Percentiles rank a stretch among this genome's conserved stretches.
Conservation (phyloP, 2,113 vertebrate species). For the Furnarius figulus region DNA sequence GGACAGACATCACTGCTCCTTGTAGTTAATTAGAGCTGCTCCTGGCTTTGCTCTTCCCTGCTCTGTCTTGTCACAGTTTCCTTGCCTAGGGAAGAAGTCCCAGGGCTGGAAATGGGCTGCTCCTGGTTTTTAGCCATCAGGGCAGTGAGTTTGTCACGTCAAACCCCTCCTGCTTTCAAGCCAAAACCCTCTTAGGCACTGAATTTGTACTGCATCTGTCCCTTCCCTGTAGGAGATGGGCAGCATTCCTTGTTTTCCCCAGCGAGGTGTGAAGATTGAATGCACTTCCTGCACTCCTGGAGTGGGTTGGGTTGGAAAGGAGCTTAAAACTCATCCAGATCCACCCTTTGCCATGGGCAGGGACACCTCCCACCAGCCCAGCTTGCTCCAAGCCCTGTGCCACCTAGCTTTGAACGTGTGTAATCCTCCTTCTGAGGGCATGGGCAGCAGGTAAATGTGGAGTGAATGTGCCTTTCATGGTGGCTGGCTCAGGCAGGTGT, state of each 20-base stretch:
- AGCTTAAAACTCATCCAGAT: not conserved
- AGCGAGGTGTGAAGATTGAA: not conserved
- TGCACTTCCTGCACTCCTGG: not conserved
- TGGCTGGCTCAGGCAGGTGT: not conserved
- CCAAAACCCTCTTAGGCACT: not conserved
- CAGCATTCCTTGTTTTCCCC: not conserved
- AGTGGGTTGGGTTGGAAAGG: not conserved
- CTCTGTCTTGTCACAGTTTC: not conserved
- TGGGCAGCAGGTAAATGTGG: accelerated
- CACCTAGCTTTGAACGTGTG: not conserved
- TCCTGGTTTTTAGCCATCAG: not conserved
- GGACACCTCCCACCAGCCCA: not conserved
- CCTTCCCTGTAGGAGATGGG: not conserved
- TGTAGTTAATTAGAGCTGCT: not conserved
- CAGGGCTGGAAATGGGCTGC: not conserved
- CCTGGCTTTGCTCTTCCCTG: not conserved
- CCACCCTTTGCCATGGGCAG: not conserved
- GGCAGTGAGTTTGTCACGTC: not conserved
- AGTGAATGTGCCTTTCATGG: accelerated
- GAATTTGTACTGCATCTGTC: accelerated
- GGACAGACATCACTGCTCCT: accelerated
- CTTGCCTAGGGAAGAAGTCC: not conserved
- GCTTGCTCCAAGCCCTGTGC: not conserved
- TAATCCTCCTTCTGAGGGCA: not conserved
- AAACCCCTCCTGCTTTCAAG: accelerated